Evolutionary conservation across 1,140 invertebrate species (phyloP).

Genomic region (Adoxophyes honmai): DNA sequence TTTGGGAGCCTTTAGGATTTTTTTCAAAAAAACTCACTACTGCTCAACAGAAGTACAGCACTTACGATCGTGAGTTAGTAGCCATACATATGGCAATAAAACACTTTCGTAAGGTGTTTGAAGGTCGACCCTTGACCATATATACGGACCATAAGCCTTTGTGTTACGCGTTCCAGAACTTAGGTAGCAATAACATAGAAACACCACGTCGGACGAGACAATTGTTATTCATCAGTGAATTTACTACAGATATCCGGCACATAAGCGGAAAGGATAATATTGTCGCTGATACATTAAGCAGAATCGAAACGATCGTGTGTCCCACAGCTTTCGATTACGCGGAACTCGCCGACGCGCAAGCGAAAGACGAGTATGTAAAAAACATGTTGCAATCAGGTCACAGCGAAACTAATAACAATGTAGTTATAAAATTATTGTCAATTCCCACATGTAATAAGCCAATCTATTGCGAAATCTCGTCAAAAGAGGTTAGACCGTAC

Average conservation of each 20-base stretch:
- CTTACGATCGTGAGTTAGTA: constrained; percentile 38
- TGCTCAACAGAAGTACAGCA: constrained; percentile 31
- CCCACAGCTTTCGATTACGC: too few species aligned
- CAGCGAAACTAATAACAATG: too few species aligned
- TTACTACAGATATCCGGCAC: constrained; percentile 26
- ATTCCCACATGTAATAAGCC: too few species aligned
- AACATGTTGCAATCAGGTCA: too few species aligned
- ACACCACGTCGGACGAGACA: constrained; percentile 18
- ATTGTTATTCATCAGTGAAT: constrained; percentile 23
- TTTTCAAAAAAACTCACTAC: constrained; percentile 22
- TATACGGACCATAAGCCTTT: constrained; percentile 59
- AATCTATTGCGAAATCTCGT: constrained; percentile 1
- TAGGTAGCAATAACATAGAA: constrained; percentile 13
- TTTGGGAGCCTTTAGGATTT: constrained; percentile 30
- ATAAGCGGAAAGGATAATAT: constrained; percentile 14
- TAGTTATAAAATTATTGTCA: too few species aligned
- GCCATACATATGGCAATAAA: constrained; percentile 37
- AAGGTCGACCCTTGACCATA: constrained; percentile 37
- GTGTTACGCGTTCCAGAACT: constrained; percentile 32
- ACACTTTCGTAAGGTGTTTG: constrained; percentile 37
- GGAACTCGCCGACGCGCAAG: too few species aligned
- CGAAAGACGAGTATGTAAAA: too few species aligned
- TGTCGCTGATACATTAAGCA: constrained; percentile 24
- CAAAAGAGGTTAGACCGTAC: background rate
- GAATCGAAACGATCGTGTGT: constrained; percentile 3